Evolutionary conservation across 1,140 invertebrate genomes (phyloP).

Genomic region (Drosophila tsacasi): DNA sequence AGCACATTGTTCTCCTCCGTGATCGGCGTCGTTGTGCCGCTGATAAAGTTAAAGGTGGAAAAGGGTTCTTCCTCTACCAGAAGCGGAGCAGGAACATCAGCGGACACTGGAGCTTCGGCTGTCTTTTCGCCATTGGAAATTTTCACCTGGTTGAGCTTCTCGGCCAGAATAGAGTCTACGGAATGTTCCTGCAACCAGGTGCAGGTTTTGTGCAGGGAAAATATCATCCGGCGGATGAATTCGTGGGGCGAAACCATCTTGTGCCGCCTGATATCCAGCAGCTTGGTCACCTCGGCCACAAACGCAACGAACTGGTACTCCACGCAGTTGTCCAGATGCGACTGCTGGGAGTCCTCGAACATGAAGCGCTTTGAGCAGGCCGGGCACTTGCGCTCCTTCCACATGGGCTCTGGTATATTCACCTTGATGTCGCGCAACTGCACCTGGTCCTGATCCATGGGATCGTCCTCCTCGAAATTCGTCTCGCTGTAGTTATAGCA

Average conservation of each 20-base stretch:
- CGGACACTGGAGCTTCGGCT: conserved; percentile 5
- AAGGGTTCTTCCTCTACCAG: conserved; percentile 12
- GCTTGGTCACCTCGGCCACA: conserved; percentile 59
- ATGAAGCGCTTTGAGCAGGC: conserved; percentile 80
- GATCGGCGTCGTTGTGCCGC: conserved; percentile 63
- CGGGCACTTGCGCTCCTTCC: conserved; percentile 81
- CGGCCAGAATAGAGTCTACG: conserved; percentile 51
- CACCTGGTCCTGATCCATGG: conserved; percentile 75
- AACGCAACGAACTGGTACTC: conserved; percentile 73
- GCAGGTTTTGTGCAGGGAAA: conserved; percentile 75
- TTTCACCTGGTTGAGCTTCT: conserved; percentile 65
- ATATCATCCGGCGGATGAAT: conserved; percentile 80
- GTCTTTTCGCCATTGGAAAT: conserved; percentile 44
- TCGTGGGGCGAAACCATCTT: conserved; percentile 82
- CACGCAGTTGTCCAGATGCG: conserved; percentile 75
- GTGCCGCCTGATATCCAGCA: conserved; percentile 66
- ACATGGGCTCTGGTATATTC: conserved; percentile 76
- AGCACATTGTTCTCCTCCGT: conserved; percentile 74
- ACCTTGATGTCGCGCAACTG: conserved; percentile 73
- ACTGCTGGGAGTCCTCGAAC: conserved; percentile 78
- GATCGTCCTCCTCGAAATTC: conserved; percentile 84
- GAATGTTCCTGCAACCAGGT: conserved; percentile 78
- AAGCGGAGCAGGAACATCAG: conserved; percentile 1
- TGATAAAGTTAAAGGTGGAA: conserved; percentile 29
- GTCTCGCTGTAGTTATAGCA: conserved; percentile 79